Base-by-base conservation (phyloP, 2,888 invertebrate species). In the Leptopilina syphax region DNA sequence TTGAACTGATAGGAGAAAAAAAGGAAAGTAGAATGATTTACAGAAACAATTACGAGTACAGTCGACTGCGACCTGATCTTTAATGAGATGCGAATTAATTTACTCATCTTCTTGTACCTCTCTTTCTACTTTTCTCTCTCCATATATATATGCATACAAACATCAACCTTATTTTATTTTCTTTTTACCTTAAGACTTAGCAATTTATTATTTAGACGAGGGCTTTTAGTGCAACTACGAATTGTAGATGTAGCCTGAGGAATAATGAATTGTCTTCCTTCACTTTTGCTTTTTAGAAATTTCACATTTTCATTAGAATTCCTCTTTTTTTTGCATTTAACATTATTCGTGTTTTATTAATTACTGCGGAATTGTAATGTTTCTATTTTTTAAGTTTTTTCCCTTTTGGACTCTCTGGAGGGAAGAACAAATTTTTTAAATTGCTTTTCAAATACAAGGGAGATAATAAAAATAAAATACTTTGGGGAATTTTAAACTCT, bases 171-270 rank as follows among this genome's bases (percentile, higher is more conserved):
- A 3, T 13, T 54, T 54, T 54, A 7, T n/a, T 73, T 73, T 57
- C 10, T 10, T n/a, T 57, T 73, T 41, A 27, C 34, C 70, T 73
- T 54, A n/a, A 57, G 57, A 54, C 13, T 57, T n/a, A 8, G 13
- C 57, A 57, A 73, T 57, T 73, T 73, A 73, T 73, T 73, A 73
- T 73, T 73, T 73, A 73, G 73, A 73, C 57, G 57, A 73, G 73
- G 57, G 57, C 57, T 73, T 73, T 73, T 57, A 70, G 54, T 41
- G 57, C 57, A 60, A 27, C 13, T 73, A 73, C 34, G 73, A 73
- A 57, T 73, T 34, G 57, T 41, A 73, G 73, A 73, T 73, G 73
- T 57, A 24, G 57, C 34, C 34, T 57, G 34, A 54, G 54, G 50
- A 54, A 73, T 73, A 73, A 73, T 73, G 70, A 57, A 73, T 73